Evolutionary conservation across 2,888 invertebrate species (phyloP), one percentile per base, ranked within the genome.

Genomic region (Melipona beecheii): DNA sequence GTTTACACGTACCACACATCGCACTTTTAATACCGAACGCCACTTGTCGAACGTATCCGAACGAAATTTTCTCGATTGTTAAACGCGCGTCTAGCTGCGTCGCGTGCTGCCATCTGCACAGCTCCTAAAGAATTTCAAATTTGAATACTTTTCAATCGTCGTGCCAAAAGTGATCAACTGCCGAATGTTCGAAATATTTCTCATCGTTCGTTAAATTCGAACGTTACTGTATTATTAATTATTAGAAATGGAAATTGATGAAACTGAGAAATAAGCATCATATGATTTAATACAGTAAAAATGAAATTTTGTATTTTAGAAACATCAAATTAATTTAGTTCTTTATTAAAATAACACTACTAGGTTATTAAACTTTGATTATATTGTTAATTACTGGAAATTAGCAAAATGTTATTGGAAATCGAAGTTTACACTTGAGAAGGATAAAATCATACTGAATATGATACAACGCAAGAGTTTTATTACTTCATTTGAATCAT

Each of bases 1-100:
- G 78, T 82, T 83, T 76, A 76, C 84, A 75, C 81, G 60, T 64
- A 77, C 71, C 56, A 60, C 66, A 54, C 75, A 77, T 70, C 50
- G 50, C 72, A 76, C 81, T 58, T 69, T 43, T 69, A 80, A 58
- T 64, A 64, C 73, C 77, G 68, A 54, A 79, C 56, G 43, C 62
- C 60, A 77, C 76, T 66, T 27, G 62, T 62, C 68, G 27, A 66
- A 62, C 58, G 76, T 69, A 43, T 49, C 56, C 13, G 50, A 36
- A 50, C 24, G 31, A 60, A 76, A 24, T 66, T 50, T 60, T 27
- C 17, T 21, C 56, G 15, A 24, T 43, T 62, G 60, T 71, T 62
- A 65, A 64, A 77, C 6, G 49, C 27, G 60, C 5, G 27, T 54
- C n/a, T 50, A n/a, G 31, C 17, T 17, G 2, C 5, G 21, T 24